Percentiles rank a stretch among this genome's conserved stretches.
Conservation (phyloP, 1,140 invertebrate species). For the Anastrepha ludens region DNA sequence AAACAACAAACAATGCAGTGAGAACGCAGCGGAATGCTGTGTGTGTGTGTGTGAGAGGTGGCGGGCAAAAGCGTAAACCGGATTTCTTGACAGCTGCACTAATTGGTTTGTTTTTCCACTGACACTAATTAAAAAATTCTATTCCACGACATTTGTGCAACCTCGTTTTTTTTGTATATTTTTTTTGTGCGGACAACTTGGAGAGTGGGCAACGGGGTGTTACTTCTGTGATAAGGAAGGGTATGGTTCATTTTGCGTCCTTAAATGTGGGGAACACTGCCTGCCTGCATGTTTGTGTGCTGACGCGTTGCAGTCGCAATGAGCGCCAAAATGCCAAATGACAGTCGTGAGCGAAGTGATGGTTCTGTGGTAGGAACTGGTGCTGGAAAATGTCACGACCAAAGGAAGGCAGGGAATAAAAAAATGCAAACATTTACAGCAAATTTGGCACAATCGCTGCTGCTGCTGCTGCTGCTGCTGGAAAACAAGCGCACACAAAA, state of each 20-base stretch:
- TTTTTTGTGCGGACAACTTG: background rate
- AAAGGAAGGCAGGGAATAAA: background rate
- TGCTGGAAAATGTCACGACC: background rate
- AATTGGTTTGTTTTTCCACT: slow-evolving; percentile 49
- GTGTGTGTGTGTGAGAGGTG: no score
- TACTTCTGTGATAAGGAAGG: background rate
- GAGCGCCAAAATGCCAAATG: background rate
- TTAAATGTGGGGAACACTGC: background rate
- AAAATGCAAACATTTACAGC: background rate
- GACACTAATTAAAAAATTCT: slow-evolving; percentile 50
- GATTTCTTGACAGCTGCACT: slow-evolving; percentile 45
- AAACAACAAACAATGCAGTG: background rate
- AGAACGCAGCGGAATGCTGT: background rate
- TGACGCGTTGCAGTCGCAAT: background rate
- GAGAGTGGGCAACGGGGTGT: background rate
- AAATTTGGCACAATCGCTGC: background rate
- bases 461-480: no score
- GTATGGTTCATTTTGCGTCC: background rate
- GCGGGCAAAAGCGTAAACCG: background rate
- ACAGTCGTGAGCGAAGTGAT: background rate
- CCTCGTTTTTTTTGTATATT: background rate
- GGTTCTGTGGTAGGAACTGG: background rate
- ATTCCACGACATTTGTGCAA: slow-evolving; percentile 1
- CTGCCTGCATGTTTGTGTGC: background rate
- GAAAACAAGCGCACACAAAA: background rate